phyloP scores from a whole-genome alignment of 2,888 invertebrate genomes.

The Sinelater perroti region DNA sequence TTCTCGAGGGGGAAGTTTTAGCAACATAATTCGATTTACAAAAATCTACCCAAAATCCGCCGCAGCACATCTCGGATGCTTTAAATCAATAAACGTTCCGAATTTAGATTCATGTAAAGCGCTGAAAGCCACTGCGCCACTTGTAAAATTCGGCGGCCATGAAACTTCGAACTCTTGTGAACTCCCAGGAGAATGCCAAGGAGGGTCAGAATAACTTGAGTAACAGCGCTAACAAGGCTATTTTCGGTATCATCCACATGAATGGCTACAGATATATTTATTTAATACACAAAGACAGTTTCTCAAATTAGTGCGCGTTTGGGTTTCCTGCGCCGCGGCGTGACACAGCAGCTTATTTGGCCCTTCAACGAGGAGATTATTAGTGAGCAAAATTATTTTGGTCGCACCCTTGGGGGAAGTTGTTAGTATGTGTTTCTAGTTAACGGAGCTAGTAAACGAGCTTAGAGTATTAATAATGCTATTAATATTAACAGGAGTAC shows the following conservation, averaged over 20 bases:
- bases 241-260: neutral
- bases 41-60: too few species aligned
- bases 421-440: neutral
- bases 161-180: slow-evolving; percentile 1
- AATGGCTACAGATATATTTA: too few species aligned
- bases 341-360: neutral
- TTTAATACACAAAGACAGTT: too few species aligned
- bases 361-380: neutral
- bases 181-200: neutral
- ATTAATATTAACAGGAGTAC: slow-evolving; percentile 9
- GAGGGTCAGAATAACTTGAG: neutral
- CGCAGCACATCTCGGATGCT: too few species aligned
- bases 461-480: slow-evolving; percentile 7
- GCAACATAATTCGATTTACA: too few species aligned
- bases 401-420: slow-evolving; percentile 1
- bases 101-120: too few species aligned
- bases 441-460: neutral
- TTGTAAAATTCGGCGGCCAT: neutral
- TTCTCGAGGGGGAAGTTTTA: too few species aligned
- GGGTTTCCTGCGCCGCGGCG: neutral
- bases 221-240: too few species aligned
- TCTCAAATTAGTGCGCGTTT: slow-evolving; percentile 2
- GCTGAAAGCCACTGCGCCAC: neutral
- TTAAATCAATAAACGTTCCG: too few species aligned
- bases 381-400: slow-evolving; percentile 3